Evolutionary conservation across 30 jellyfish, hydroid and myxozoan genomes (phyloP).

Genomic region (Chironex yamaguchii): DNA sequence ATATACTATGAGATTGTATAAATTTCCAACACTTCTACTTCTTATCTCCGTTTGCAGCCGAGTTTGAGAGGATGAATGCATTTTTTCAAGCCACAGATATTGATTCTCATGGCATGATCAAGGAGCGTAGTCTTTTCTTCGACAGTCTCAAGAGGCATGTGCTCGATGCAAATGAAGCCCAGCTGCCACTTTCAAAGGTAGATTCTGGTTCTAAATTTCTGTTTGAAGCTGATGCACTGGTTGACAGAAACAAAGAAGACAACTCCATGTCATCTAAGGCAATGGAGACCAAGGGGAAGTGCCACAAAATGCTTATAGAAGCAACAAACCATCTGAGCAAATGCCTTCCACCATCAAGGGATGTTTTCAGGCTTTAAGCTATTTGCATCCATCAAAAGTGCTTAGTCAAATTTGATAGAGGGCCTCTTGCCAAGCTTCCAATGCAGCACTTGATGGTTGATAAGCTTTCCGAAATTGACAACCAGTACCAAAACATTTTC

Average conservation of each 20-base stretch:
- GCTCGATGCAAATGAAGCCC: slow-evolving; percentile 23
- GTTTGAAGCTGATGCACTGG: slow-evolving; percentile 14
- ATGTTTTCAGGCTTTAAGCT: slow-evolving; percentile 42
- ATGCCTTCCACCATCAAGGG: slow-evolving; percentile 64
- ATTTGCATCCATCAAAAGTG: slow-evolving; percentile 45
- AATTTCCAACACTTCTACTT: slow-evolving; percentile 43
- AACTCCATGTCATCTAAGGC: slow-evolving; percentile 10
- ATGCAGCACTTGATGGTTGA: slow-evolving; percentile 35
- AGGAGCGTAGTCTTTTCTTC: slow-evolving; percentile 31
- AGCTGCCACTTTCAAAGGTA: slow-evolving; percentile 25
- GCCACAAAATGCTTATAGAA: slow-evolving; percentile 37
- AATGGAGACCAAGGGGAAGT: slow-evolving; percentile 41
- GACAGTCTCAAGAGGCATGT: slow-evolving; percentile 35
- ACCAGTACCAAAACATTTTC: slow-evolving; percentile 70
- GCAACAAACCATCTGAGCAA: slow-evolving; percentile 54
- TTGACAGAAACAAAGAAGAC: slow-evolving; percentile 16
- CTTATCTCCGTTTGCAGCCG: slow-evolving; percentile 48
- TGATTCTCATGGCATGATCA: slow-evolving; percentile 66
- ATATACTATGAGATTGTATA: too few relatives aligned
- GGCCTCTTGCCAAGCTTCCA: slow-evolving; percentile 60
- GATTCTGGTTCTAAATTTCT: slow-evolving; percentile 72
- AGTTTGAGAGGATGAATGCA: slow-evolving; percentile 61
- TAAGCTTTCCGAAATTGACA: slow-evolving; percentile 29
- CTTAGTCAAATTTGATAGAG: slow-evolving; percentile 36
- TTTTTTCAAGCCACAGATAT: slow-evolving; percentile 69